These are phyloP conservation scores for Halcyon leucocephala DNA, from an alignment of 2,797 vertebrate genomes.

Conservation along the genomic window DNA sequence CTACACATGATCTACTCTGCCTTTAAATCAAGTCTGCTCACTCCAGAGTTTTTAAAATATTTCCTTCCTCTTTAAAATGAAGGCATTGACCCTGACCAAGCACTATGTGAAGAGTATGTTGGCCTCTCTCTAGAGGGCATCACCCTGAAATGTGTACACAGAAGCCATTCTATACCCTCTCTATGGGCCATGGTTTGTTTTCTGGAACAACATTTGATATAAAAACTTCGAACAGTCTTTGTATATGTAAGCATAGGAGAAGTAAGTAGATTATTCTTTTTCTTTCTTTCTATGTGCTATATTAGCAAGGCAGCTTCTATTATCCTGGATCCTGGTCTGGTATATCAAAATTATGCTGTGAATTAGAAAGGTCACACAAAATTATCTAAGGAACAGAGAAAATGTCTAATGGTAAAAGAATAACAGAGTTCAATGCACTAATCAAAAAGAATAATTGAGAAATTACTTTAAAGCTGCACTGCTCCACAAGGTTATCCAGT, in stretches of 20 bases:
- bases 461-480: neutral
- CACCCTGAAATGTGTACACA: neutral
- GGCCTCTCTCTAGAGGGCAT: neutral
- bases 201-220: neutral
- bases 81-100: neutral
- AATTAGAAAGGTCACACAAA: neutral
- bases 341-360: neutral
- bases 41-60: neutral
- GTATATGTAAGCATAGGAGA: neutral
- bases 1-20: neutral
- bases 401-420: neutral
- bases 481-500: neutral
- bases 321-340: neutral
- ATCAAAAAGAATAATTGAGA: neutral
- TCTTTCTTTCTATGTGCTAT: neutral
- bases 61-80: slow-evolving; percentile 27
- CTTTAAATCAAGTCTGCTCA: slow-evolving; percentile 13
- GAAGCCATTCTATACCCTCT: neutral
- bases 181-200: neutral
- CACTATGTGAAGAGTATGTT: neutral
- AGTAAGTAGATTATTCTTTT: neutral
- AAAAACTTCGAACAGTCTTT: neutral
- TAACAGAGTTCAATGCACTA: neutral
- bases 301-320: neutral
- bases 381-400: neutral